phyloP scores from a whole-genome alignment of 2,888 invertebrate genomes.

The Crioceris asparagi region DNA sequence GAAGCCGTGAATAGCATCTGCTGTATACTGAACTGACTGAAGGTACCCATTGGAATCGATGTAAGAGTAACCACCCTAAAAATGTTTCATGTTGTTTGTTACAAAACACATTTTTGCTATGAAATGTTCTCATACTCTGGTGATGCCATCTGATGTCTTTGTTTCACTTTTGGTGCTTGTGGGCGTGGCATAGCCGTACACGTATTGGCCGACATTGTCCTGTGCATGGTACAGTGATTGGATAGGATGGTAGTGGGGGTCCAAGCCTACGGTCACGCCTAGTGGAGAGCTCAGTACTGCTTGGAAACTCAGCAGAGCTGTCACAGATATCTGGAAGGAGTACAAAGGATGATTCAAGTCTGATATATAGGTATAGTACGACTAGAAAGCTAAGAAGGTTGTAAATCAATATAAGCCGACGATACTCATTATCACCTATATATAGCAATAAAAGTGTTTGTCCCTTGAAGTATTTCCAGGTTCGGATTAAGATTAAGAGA shows the following conservation, averaged over 20 bases:
- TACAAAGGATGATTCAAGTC: no score
- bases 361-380: no score
- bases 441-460: no score
- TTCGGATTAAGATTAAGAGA: no score
- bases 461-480: no score
- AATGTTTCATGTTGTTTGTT: no score
- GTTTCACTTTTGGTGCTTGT: slow-evolving; percentile 55
- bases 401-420: no score
- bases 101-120: background rate
- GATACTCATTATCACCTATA: no score
- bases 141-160: slow-evolving; percentile 49
- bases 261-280: slow-evolving; percentile 37
- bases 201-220: slow-evolving; percentile 47
- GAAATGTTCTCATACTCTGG: slow-evolving; percentile 21
- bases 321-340: slow-evolving; percentile 8
- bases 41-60: slow-evolving; percentile 54
- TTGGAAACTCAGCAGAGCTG: slow-evolving; percentile 7
- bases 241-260: slow-evolving; percentile 33
- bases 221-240: slow-evolving; percentile 43
- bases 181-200: slow-evolving; percentile 54
- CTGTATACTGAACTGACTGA: slow-evolving; percentile 53
- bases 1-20: slow-evolving; percentile 53
- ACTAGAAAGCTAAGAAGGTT: no score
- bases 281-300: slow-evolving; percentile 8
- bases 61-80: slow-evolving; percentile 55